Base-by-base conservation (phyloP, 2,888 invertebrate species). In the Pristionchus fissidentatus region DNA sequence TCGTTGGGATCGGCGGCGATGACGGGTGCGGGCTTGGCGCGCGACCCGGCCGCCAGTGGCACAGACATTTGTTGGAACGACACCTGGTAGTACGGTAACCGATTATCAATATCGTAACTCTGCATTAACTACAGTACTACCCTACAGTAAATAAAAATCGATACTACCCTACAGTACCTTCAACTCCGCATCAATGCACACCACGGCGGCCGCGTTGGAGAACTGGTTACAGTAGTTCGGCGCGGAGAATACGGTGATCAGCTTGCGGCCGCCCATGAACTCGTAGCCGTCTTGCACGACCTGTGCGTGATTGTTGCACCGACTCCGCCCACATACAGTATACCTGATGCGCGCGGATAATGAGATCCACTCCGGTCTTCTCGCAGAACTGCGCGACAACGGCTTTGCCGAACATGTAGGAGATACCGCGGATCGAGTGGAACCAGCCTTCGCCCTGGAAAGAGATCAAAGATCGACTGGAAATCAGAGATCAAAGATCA, bases 251-350 rank as follows among this genome's bases (percentile, higher is more conserved):
- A 90, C 88, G 49, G 90, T 90, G 84, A 90, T 90, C 43, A 90
- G 85, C 73, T 88, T 87, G 22, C 90, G 85, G 35, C 90, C 90
- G 41, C 85, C 84, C 89, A 89, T 89, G 83, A 90, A 86, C 78
- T 90, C 90, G 84, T 90, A 90, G 22, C 90, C 90, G 84, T 90
- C 90, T 82, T 90, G 90, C 73, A 90, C 90, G 26, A 90, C 90
- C 80, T 84, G 80, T 55, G 4, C n/a, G 32, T 13, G 13, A n/a
- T 8, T 13, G 35, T 19, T 26, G 1, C 35, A 5, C 5, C 26
- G 26, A 29, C 52, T 8, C 19, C 1, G 41, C 1, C 41, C n/a
- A 75, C 29, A 19, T 29, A 35, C 26, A 29, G 38, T n/a, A 19
- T 57, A 86, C 83, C 82, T 90, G 89, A 85, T 90, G 90, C 22